These are phyloP conservation scores for Melanotaenia duboulayi DNA, from an alignment of 2,113 vertebrate species.

Conservation along the genomic window DNA sequence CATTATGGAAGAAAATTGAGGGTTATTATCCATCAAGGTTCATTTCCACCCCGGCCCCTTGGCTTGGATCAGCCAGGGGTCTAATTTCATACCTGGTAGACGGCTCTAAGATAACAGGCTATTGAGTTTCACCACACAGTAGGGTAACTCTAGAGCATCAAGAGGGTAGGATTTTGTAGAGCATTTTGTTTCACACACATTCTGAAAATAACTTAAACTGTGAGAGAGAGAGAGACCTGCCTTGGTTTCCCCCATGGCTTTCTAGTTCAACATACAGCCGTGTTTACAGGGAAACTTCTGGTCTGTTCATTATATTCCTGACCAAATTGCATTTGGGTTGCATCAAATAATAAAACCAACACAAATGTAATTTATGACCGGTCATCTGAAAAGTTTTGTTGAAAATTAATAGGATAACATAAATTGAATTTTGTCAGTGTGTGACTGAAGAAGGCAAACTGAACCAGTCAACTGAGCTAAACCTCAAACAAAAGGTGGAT, in stretches of 20 bases:
- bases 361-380: background rate
- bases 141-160: conserved; percentile 78
- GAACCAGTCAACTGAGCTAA: background rate
- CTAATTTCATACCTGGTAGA: conserved; percentile 82
- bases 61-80: conserved; percentile 72
- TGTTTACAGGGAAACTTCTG: conserved; percentile 1
- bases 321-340: conserved; percentile 23
- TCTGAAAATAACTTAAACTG: conserved; percentile 75
- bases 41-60: conserved; percentile 77
- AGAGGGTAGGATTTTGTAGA: conserved; percentile 74
- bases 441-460: background rate
- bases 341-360: conserved; percentile 21
- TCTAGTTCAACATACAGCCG: conserved; percentile 33
- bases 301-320: conserved; percentile 12
- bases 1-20: conserved; percentile 78
- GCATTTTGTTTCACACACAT: conserved; percentile 80
- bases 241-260: conserved; percentile 48
- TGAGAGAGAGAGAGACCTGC: conserved; percentile 30
- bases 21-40: conserved; percentile 80
- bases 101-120: conserved; percentile 80
- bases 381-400: background rate
- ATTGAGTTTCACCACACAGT: conserved; percentile 81
- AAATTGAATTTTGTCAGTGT: no score
- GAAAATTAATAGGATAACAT: background rate
- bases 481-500: background rate